Base-by-base conservation (phyloP, 2,888 invertebrate genomes). In the Hydroisotoma schaefferi region DNA sequence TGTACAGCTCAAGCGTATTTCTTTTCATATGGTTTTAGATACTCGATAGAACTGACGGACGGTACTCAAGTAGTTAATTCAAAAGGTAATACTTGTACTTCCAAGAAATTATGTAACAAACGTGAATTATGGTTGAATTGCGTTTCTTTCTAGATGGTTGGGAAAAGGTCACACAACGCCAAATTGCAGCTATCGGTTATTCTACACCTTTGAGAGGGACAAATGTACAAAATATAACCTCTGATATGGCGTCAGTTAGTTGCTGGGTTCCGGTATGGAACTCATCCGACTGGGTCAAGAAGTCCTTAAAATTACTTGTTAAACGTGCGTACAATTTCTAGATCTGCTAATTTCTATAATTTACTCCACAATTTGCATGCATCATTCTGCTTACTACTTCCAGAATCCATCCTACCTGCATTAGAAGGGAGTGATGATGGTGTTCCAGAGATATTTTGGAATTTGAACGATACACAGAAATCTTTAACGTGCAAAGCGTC, bases 211-310 rank as follows among this genome's bases (percentile, higher is more conserved):
- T n/a, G n/a, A n/a, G n/a, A n/a, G n/a, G n/a, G n/a, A n/a, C n/a
- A n/a, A n/a, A n/a, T n/a, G n/a, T n/a, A n/a, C n/a, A n/a, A n/a
- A n/a, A n/a, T n/a, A n/a, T 47, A 4, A 47, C 47, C n/a, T 26
- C 18, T 6, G 43, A 33, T 18, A 22, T 57, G 25, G 38, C 25
- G 4, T 27, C 52, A 2, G n/a, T 57, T 18, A 33, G 53, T 18
- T 61, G 61, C 48, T 28, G 46, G 23, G 61, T 56, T 2, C 61
- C 61, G 6, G 26, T 61, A 1, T 23, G 29, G 20, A 55, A 61
- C 54, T 38, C 53, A 18, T 33, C 48, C 0, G 47, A 47, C n/a
- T 61, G 61, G 61, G 52, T 57, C 20, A 27, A 37, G 15, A 38
- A 57, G 48, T 37, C 57, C 1, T 10, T 61, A 2, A 23, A 28